Evolutionary conservation across 2,797 vertebrate species (phyloP).

Genomic region (Oophaga sylvatica): DNA sequence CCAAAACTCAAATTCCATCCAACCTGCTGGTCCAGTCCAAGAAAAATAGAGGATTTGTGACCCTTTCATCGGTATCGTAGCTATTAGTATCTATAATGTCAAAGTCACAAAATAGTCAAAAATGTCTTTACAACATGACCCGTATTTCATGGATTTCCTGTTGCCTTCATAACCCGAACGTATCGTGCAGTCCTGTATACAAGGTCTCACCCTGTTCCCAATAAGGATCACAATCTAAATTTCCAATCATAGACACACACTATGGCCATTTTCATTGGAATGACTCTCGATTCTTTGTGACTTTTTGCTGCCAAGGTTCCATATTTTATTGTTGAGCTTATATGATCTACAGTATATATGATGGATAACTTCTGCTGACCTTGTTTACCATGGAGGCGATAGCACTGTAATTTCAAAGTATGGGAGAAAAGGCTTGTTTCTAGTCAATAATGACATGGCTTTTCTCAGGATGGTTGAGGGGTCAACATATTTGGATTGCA

Average conservation of each 20-base stretch:
- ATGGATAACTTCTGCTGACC: too few species aligned
- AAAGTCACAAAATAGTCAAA: neutral
- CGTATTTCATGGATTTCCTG: neutral
- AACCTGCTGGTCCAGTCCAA: constrained; percentile 45
- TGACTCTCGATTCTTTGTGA: too few species aligned
- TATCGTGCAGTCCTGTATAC: neutral
- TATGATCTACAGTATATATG: too few species aligned
- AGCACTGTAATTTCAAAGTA: neutral
- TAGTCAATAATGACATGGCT: neutral
- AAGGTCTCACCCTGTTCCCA: neutral
- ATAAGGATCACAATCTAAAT: too few species aligned
- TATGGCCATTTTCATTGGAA: too few species aligned
- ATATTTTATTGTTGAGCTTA: too few species aligned
- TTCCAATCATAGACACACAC: too few species aligned
- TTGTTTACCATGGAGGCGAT: neutral
- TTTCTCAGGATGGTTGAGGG: neutral
- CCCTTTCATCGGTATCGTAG: neutral
- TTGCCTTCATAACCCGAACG: neutral
- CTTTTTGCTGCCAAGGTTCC: too few species aligned
- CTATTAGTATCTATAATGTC: neutral
- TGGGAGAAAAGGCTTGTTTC: neutral
- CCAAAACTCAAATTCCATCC: constrained; percentile 34
- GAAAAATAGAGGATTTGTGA: neutral
- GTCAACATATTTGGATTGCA: neutral
- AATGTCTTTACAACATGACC: neutral